phyloP scores from a whole-genome alignment of 2,797 vertebrate genomes.

The Thalassophryne amazonica region DNA sequence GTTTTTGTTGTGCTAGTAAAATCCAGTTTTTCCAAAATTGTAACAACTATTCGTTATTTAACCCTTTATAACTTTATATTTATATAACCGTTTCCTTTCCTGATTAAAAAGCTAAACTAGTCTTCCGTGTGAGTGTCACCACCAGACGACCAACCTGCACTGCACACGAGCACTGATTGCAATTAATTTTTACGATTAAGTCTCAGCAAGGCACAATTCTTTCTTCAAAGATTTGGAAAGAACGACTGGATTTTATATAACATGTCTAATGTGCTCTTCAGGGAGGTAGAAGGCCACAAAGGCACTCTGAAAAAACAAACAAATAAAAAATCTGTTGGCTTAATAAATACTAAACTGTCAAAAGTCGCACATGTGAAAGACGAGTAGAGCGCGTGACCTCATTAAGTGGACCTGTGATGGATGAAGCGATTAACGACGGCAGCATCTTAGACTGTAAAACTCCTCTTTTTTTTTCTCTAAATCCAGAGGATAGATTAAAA shows the following conservation, averaged over 20 bases:
- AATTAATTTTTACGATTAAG: conserved; percentile 9
- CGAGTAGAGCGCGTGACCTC: background rate
- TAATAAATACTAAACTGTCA: conserved; percentile 11
- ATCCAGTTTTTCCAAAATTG: background rate
- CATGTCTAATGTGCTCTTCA: conserved; percentile 62
- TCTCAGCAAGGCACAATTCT: conserved; percentile 60
- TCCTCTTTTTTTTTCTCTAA: background rate
- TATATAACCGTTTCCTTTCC: background rate
- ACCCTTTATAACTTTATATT: background rate
- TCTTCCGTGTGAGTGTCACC: background rate
- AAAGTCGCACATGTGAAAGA: conserved; percentile 15
- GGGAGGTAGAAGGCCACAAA: conserved; percentile 68
- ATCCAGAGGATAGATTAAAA: background rate
- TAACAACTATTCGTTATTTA: conserved; percentile 2
- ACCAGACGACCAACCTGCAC: too few relatives aligned
- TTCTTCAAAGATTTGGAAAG: conserved; percentile 19
- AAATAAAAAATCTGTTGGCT: conserved; percentile 36
- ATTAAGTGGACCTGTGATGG: background rate
- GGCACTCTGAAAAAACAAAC: conserved; percentile 53
- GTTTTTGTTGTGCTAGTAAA: background rate
- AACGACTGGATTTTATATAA: conserved; percentile 15
- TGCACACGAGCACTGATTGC: background rate
- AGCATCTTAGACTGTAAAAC: background rate
- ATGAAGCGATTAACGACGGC: conserved; percentile 5
- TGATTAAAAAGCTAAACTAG: conserved; percentile 4